Evolutionary conservation across 2,888 invertebrate species (phyloP).

Genomic region (Drosophila rubida): DNA sequence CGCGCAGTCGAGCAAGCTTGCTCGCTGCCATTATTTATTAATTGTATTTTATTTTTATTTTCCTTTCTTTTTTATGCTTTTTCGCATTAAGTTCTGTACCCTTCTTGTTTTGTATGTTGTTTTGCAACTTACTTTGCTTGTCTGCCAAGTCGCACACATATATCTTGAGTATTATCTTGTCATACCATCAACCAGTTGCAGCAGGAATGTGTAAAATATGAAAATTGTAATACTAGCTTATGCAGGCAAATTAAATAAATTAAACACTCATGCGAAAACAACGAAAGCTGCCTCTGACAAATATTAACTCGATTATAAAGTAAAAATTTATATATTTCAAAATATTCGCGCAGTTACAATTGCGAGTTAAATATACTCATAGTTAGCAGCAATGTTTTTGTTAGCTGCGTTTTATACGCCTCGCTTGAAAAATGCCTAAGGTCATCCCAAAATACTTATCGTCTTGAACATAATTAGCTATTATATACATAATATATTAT

Average conservation of each 20-base stretch:
- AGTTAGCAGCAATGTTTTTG: too few species aligned
- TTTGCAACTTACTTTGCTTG: slow-evolving; percentile 55
- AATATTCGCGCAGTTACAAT: too few species aligned
- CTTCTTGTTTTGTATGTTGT: slow-evolving; percentile 45
- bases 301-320: not conserved
- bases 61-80: slow-evolving; percentile 47
- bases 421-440: too few species aligned
- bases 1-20: not conserved
- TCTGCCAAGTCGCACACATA: slow-evolving; percentile 71
- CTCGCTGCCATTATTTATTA: not conserved
- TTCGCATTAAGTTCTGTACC: slow-evolving; percentile 21
- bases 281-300: not conserved
- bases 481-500: too few species aligned
- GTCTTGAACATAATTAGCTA: too few species aligned
- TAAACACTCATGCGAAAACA: not conserved
- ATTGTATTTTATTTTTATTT: slow-evolving; percentile 42
- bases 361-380: too few species aligned
- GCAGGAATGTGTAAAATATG: not conserved
- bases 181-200: slow-evolving; percentile 43
- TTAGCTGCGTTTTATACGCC: too few species aligned
- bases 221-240: slow-evolving; percentile 1
- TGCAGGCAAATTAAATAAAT: slow-evolving; percentile 28
- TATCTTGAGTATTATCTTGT: slow-evolving; percentile 78
- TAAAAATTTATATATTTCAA: too few species aligned
- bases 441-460: too few species aligned